Evolutionary conservation across 1,140 invertebrate genomes (phyloP).

Genomic region (Drosophila sp.): DNA sequence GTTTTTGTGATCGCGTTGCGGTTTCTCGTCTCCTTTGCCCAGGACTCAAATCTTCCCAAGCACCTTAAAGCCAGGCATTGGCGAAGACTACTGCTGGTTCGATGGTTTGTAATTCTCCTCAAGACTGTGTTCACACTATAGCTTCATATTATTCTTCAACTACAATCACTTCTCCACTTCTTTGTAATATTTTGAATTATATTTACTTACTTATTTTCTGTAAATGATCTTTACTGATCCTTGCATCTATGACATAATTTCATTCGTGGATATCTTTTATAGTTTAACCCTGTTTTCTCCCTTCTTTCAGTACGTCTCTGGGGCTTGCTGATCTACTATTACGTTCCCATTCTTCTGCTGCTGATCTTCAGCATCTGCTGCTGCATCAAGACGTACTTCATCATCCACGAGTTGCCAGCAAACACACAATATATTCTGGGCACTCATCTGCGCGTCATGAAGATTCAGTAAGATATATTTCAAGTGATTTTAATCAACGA

Average conservation of each 20-base stretch:
- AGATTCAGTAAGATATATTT: slow-evolving; percentile 63
- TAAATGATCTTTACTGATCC: no score
- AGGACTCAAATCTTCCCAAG: slow-evolving; percentile 85
- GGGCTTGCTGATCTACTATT: slow-evolving; percentile 79
- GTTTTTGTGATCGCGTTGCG: slow-evolving; percentile 87
- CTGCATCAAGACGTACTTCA: slow-evolving; percentile 66
- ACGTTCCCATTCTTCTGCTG: slow-evolving; percentile 63
- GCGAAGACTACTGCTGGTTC: slow-evolving; percentile 87
- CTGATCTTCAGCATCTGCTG: slow-evolving; percentile 64
- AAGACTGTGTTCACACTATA: background rate
- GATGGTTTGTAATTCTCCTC: slow-evolving; percentile 75
- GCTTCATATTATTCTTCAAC: no score
- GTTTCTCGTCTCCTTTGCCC: slow-evolving; percentile 85
- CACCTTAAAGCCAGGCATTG: slow-evolving; percentile 86
- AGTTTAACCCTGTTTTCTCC: no score
- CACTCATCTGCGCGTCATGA: slow-evolving; percentile 63
- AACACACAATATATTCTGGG: slow-evolving; percentile 70
- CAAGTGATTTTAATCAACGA: background rate
- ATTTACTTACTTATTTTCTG: no score
- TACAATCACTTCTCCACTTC: no score
- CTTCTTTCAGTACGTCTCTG: slow-evolving; percentile 67
- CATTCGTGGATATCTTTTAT: no score
- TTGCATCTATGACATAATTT: no score
- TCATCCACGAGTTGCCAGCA: slow-evolving; percentile 57
- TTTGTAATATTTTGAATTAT: no score